phyloP scores from a whole-genome alignment of 2,888 invertebrate genomes.

The Rhagonycha lutea region DNA sequence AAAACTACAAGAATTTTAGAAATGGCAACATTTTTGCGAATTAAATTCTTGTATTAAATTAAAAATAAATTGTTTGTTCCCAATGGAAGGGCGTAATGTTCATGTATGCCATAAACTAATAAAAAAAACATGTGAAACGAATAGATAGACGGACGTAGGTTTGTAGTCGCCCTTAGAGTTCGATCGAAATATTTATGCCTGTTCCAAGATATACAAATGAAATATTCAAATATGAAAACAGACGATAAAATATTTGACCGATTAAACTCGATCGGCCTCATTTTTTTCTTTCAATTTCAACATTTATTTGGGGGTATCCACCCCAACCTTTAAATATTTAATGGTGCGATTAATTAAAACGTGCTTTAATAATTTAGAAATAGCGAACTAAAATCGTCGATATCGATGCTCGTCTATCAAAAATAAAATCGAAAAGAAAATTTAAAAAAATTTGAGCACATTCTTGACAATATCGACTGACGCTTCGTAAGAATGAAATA shows the following conservation, averaged over 20 bases:
- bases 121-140: no score
- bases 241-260: no score
- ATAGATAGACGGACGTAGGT: background rate
- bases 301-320: background rate
- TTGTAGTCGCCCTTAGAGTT: background rate
- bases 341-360: background rate
- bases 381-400: background rate
- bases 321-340: background rate
- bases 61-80: no score
- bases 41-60: no score
- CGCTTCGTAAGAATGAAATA: background rate
- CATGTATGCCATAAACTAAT: no score
- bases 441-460: background rate
- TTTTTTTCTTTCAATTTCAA: background rate
- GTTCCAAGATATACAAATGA: background rate
- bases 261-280: background rate
- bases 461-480: background rate
- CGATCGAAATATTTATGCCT: background rate
- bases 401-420: background rate
- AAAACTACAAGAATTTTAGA: no score
- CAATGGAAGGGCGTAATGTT: no score
- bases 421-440: background rate
- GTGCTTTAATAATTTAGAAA: background rate
- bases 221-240: no score
- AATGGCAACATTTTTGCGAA: no score